Percentiles rank a stretch among this genome's conserved stretches.
Conservation (phyloP, 2,113 vertebrate species). For the Pipa parva region DNA sequence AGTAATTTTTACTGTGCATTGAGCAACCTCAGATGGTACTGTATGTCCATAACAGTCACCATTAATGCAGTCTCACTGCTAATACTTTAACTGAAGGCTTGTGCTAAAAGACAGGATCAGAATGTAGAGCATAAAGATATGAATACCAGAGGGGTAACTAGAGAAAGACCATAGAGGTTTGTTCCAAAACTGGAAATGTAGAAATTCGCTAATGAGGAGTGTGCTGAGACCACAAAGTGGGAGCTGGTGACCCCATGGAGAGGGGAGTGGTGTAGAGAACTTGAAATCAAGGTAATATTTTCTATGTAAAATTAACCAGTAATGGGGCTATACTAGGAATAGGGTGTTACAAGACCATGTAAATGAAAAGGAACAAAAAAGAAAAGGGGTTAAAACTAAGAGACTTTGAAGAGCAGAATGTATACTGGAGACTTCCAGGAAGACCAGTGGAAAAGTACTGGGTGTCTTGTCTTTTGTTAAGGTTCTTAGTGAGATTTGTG, state of each 20-base stretch:
- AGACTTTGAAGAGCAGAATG: too few relatives aligned
- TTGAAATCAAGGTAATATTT: too few relatives aligned
- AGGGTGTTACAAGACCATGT: too few relatives aligned
- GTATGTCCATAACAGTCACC: neutral
- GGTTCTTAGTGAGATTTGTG: too few relatives aligned
- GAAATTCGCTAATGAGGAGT: neutral
- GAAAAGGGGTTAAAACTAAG: too few relatives aligned
- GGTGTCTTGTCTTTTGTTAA: too few relatives aligned
- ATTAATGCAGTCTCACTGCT: neutral
- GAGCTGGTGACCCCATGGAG: neutral
- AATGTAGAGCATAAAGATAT: neutral
- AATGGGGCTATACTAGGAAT: too few relatives aligned
- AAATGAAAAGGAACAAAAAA: too few relatives aligned
- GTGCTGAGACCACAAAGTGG: neutral
- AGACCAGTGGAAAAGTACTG: too few relatives aligned
- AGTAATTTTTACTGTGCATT: neutral
- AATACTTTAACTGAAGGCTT: neutral
- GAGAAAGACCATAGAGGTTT: too few relatives aligned
- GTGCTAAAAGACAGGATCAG: neutral
- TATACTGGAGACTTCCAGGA: too few relatives aligned
- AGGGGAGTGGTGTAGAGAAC: neutral
- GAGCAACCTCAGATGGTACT: neutral
- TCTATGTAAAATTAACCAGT: too few relatives aligned
- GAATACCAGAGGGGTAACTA: neutral
- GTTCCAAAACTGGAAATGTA: neutral